Conservation (phyloP, 1,140 invertebrate genomes). For the Mizuhopecten yessoensis region DNA sequence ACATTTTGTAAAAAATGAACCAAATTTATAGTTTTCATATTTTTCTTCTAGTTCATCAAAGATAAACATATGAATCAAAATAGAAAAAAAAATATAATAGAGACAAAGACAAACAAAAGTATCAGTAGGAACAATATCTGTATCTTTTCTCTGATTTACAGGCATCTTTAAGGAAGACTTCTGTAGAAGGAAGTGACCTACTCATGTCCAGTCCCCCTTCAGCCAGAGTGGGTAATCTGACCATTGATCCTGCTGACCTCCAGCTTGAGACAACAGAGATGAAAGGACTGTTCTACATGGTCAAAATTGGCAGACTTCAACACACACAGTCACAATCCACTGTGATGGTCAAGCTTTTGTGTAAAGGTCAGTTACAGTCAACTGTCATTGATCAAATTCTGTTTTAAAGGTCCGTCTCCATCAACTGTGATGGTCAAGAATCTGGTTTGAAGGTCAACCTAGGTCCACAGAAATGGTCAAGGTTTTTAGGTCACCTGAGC, state of each 20-base stretch:
- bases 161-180: neutral
- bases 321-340: neutral
- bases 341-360: neutral
- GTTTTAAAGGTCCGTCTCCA: no score
- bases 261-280: neutral
- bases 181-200: constrained; percentile 1
- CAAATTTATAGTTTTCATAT: no score
- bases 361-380: neutral
- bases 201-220: neutral
- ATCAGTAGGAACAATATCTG: no score
- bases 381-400: neutral
- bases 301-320: neutral
- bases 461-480: no score
- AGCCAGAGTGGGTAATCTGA: neutral
- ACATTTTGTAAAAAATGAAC: no score
- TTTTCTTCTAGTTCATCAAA: no score
- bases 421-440: no score
- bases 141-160: neutral
- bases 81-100: no score
- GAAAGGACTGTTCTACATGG: constrained; percentile 23
- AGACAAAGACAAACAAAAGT: no score
- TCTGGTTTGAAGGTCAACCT: no score
- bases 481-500: no score
- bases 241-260: constrained; percentile 22
- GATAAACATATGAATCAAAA: no score